A percentile compares a stretch with the other conserved stretches of the same genome.
Conservation (phyloP, 1,140 invertebrate species). For the Dysdera silvatica region DNA sequence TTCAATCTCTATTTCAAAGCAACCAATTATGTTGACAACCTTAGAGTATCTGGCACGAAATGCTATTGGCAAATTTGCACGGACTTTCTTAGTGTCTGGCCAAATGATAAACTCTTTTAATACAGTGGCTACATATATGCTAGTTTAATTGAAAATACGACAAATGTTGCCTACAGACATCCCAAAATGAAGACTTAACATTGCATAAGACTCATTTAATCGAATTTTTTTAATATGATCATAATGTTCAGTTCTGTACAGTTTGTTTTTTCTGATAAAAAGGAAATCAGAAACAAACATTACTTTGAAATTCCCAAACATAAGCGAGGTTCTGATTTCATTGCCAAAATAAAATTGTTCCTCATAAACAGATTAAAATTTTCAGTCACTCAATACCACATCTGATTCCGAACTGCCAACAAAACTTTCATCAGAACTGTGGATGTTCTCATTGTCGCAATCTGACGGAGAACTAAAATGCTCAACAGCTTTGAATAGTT, state of each 20-base stretch:
- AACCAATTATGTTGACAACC: neutral
- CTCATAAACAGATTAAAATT: neutral
- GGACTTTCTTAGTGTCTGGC: neutral
- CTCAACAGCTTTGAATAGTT: too few species aligned
- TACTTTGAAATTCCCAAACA: neutral
- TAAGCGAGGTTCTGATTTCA: neutral
- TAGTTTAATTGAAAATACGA: neutral
- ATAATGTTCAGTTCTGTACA: neutral
- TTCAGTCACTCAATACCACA: too few species aligned
- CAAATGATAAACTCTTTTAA: neutral
- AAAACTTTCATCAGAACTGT: too few species aligned
- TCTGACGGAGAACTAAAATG: too few species aligned
- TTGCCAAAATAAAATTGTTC: neutral
- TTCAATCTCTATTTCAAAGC: neutral
- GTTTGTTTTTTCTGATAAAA: neutral
- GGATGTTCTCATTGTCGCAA: too few species aligned
- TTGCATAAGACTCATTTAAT: neutral
- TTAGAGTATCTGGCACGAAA: neutral
- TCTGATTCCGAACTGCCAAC: too few species aligned
- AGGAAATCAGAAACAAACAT: neutral
- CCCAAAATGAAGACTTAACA: neutral
- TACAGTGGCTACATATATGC: neutral
- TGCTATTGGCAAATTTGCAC: neutral
- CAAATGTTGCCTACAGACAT: neutral
- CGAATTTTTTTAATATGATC: neutral